Conservation (phyloP, 2,888 invertebrate species). For the Mactromeris polynyma region DNA sequence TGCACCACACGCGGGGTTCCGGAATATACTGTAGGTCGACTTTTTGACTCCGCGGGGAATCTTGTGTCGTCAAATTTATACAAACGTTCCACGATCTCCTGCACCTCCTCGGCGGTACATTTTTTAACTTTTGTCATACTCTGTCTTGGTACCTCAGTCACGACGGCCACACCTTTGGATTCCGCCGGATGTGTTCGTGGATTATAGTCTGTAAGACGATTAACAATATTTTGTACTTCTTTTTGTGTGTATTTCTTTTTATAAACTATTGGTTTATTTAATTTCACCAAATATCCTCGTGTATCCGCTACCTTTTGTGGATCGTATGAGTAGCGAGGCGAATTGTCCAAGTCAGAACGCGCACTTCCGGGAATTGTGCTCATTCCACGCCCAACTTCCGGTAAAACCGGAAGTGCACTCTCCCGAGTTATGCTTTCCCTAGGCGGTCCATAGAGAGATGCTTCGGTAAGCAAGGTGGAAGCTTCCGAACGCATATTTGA, state of each 20-base stretch:
- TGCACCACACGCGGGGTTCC: constrained; percentile 50
- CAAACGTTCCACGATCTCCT: constrained; percentile 77
- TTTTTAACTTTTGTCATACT: constrained; percentile 73
- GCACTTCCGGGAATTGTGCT: constrained; percentile 67
- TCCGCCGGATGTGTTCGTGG: constrained; percentile 70
- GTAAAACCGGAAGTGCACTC: constrained; percentile 39
- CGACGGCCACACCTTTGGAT: constrained; percentile 68
- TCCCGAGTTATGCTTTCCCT: constrained; percentile 35
- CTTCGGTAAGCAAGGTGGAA: constrained; percentile 64
- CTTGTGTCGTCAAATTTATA: constrained; percentile 67
- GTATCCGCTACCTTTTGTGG: constrained; percentile 75
- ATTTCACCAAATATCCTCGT: constrained; percentile 70
- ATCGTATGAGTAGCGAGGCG: constrained; percentile 66
- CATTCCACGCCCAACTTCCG: constrained; percentile 53
- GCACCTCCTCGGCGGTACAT: constrained; percentile 74
- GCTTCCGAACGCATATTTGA: constrained; percentile 62
- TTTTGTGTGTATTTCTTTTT: constrained; percentile 75
- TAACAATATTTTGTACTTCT: constrained; percentile 73
- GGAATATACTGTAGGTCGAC: constrained; percentile 50
- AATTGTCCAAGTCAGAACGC: constrained; percentile 52
- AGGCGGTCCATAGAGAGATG: constrained; percentile 53
- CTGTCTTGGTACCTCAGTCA: constrained; percentile 69
- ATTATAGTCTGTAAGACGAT: constrained; percentile 73
- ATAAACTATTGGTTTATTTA: constrained; percentile 73
- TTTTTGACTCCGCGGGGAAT: constrained; percentile 70